These are phyloP conservation scores for Acanthis flammea DNA, from an alignment of 2,797 vertebrate species.

Conservation along the genomic window DNA sequence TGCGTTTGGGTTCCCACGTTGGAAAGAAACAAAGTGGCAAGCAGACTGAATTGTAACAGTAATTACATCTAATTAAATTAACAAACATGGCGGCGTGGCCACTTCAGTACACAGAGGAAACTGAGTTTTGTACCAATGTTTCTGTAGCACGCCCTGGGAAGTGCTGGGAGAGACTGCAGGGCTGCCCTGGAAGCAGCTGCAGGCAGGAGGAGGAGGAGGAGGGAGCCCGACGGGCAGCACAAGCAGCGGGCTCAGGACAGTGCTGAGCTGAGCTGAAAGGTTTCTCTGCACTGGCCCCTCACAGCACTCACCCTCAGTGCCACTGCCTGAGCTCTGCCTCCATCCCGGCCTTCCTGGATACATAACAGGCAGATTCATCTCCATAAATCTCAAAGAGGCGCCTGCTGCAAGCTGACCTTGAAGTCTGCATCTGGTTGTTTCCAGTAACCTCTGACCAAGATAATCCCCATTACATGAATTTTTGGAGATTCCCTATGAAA, in stretches of 20 bases:
- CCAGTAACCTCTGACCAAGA: neutral
- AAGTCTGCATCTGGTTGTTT: neutral
- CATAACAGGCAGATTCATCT: neutral
- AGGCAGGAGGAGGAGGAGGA: neutral
- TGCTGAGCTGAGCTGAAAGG: rapidly evolving
- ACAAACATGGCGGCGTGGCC: neutral
- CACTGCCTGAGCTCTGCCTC: neutral
- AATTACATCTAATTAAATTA: neutral
- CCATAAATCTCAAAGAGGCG: neutral
- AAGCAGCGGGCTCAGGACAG: neutral
- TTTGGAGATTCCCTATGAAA: neutral
- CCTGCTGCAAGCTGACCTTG: neutral
- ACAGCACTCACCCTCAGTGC: neutral
- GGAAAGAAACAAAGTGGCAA: neutral
- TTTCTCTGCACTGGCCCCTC: neutral
- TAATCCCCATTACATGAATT: neutral
- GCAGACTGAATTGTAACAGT: neutral
- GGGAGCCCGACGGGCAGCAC: neutral
- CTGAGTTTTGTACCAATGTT: too few species aligned
- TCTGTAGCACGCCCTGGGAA: rapidly evolving
- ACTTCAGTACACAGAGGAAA: neutral
- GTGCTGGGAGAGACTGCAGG: neutral
- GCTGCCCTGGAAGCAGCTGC: neutral
- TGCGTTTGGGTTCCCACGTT: neutral
- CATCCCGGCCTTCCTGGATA: neutral